These are phyloP conservation scores for Symphodus melops DNA, from an alignment of 2,113 vertebrate genomes.

Conservation along the genomic window DNA sequence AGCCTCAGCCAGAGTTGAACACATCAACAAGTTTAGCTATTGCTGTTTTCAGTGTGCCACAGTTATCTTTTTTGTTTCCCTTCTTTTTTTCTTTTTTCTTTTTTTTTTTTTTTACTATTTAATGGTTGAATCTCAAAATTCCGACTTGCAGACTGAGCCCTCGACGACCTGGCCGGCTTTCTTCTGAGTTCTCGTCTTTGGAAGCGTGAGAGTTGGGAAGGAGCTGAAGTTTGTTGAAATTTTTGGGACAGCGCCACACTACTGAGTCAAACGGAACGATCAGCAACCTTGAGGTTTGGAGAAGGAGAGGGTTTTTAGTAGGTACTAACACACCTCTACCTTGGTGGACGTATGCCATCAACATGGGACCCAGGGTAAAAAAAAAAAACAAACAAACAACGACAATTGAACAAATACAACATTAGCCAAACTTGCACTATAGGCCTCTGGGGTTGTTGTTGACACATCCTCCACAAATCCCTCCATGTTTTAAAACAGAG, in stretches of 20 bases:
- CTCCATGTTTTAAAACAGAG: constrained; percentile 61
- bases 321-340: constrained; percentile 70
- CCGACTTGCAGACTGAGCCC: constrained; percentile 80
- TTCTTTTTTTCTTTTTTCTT: constrained; percentile 76
- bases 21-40: constrained; percentile 70
- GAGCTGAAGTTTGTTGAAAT: constrained; percentile 45
- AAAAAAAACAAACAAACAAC: constrained; percentile 41
- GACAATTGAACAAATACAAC: constrained; percentile 62
- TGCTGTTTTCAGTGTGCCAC: constrained; percentile 79
- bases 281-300: constrained; percentile 35
- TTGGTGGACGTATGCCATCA: constrained; percentile 69
- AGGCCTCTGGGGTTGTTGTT: constrained; percentile 77
- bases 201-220: constrained; percentile 49
- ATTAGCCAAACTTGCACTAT: constrained; percentile 85
- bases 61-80: constrained; percentile 17
- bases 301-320: constrained; percentile 49
- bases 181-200: constrained; percentile 52
- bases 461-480: constrained; percentile 66
- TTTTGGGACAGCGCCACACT: constrained; percentile 61
- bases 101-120: constrained; percentile 72
- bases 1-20: constrained; percentile 74
- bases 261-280: constrained; percentile 64
- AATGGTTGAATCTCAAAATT: constrained; percentile 69
- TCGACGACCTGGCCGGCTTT: constrained; percentile 59
- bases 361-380: constrained; percentile 73